Evolutionary conservation across 2,888 invertebrate genomes (phyloP), one percentile per base, ranked within the genome.

Genomic region (Digitonthophagus gazella): DNA sequence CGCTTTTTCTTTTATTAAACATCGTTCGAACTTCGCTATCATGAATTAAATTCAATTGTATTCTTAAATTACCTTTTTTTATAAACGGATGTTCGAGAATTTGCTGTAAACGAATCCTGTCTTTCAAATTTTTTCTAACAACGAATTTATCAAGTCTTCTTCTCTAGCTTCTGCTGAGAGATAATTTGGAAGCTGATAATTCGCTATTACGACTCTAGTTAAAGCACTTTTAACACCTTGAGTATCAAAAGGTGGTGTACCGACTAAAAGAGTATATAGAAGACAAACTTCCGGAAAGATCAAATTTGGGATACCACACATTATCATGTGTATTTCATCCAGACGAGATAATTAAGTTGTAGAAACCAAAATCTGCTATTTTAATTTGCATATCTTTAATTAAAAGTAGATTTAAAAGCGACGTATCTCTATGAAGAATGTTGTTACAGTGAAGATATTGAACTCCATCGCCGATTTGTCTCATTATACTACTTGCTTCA

Each of bases 231-330:
- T 92, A 2, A 95, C 90, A 76, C 91, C 94, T 78, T 93, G 91
- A 0, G 95, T 94, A 79, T 98, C 96, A 82, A 98, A 97, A 0
- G 98, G 98, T 20, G 97, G 96, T 72, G 89, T 89, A 0, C 98
- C 97, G 18, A 95, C 93, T 71, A 98, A 82, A 68, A 98, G 84
- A 1, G 96, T 96, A 79, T 96, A 98, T 64, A 98, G 83, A 89
- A 98, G 91, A 79, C 96, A 96, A 0, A 97, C 90, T 86, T 95
- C 97, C 74, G 97, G 97, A 3, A 97, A 96, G 77, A 98, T 98
- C 80, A 95, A 98, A 83, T 97, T 97, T 18, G 97, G 97, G 58
- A 98, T 98, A 64, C 97, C 98, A 85, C 97, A 97, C 95, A 98
- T 95, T n/a, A 98, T 98, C 80, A 93, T 89, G 84, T 97, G 97